These are phyloP conservation scores for Fulmarus glacialis DNA, from an alignment of 2,113 vertebrate genomes.

Conservation along the genomic window DNA sequence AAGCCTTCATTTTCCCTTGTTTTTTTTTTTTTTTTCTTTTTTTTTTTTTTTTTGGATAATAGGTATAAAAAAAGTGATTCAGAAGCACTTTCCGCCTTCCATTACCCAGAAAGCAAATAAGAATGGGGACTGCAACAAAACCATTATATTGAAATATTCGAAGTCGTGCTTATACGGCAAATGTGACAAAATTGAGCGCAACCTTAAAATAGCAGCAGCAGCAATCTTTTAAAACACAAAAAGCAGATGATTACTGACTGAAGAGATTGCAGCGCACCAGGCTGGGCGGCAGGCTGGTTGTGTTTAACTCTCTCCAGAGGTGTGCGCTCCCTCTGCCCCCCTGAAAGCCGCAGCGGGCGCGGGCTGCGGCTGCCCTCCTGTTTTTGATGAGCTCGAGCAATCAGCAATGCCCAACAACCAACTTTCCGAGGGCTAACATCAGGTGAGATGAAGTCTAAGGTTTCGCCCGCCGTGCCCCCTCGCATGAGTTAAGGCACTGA, in stretches of 20 bases:
- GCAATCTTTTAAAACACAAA: constrained; percentile 38
- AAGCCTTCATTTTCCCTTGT: not conserved
- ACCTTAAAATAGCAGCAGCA: constrained; percentile 64
- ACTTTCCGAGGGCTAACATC: not conserved
- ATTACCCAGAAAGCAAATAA: constrained; percentile 42
- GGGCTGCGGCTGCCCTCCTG: not conserved
- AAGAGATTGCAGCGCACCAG: not conserved
- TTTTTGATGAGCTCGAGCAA: not conserved
- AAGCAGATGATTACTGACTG: constrained; percentile 53
- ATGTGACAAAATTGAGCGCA: constrained; percentile 42
- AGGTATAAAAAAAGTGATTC: constrained; percentile 24
- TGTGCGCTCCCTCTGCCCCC: not conserved
- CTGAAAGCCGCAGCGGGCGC: rapidly evolving
- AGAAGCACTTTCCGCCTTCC: constrained; percentile 13
- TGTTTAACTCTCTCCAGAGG: not conserved
- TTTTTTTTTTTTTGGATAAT: not conserved
- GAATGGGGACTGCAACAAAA: constrained; percentile 46
- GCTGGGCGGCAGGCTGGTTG: not conserved
- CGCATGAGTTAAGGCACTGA: rapidly evolving
- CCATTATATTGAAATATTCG: constrained; percentile 46
- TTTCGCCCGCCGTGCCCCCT: not conserved
- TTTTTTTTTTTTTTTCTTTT: not conserved
- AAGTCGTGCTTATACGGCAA: constrained; percentile 40
- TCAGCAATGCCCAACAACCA: not conserved
- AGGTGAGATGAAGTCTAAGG: not conserved